Evolutionary conservation across 1,140 invertebrate genomes (phyloP), one percentile per base, ranked within the genome.

Genomic region (Lineus longissimus): DNA sequence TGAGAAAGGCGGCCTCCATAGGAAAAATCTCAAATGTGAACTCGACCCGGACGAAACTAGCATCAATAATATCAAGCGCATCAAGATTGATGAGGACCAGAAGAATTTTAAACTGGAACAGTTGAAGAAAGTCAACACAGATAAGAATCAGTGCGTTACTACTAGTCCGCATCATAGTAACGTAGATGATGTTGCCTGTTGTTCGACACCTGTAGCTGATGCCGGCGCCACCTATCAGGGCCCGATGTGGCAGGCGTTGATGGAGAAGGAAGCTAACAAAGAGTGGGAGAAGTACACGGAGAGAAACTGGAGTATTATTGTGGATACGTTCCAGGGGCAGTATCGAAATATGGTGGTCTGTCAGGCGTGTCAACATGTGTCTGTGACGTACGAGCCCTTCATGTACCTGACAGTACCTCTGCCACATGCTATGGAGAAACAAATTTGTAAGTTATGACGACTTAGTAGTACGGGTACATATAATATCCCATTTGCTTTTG

Each of bases 321-420:
- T 88, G n/a, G 85, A 87, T 69, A 88, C 87, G 29, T 89, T 89
- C 76, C 87, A 89, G 76, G 88, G 88, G 62, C 87, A 89, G 69
- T 89, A 88, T 70, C 88, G 88, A 72, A 89, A 87, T 74, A 88
- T 87, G 64, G 88, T 90, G 80, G 84, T 88, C 27, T 90, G 88
- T 69, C 85, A 84, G n/a, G 83, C 82, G 41, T 90, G 88, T 77
- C 84, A 84, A 40, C 87, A 88, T 73, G 82, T 87, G 15, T 89
- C 88, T 2, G 85, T 89, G 11, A 89, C 88, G 11, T 89, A 88
- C 70, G 88, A 90, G 70, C 88, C 88, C 33, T 90, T 90, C 67
- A 89, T 89, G 87, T 89, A 89, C 75, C 80, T 90, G 2, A 88
- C 88, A 19, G 85, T 90, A 40, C 88, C 88, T 7, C 77, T 90